phyloP scores from a whole-genome alignment of 2,113 vertebrate genomes.

The Urocitellus parryii region DNA sequence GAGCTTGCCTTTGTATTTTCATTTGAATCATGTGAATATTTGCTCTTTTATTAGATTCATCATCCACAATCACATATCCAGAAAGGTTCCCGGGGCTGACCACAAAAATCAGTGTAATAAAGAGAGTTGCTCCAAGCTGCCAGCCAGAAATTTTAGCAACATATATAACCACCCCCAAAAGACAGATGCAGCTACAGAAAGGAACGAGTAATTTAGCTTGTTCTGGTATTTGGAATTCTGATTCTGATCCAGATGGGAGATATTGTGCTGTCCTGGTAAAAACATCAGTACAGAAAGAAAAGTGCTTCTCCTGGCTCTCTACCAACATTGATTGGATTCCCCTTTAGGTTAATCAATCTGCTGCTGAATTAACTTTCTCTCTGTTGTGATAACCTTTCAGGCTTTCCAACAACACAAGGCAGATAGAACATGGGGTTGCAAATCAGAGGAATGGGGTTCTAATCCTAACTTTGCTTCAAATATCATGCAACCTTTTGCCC shows the following conservation, averaged over 20 bases:
- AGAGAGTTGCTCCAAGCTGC: neutral
- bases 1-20: neutral
- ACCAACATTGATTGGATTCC: conserved; percentile 55
- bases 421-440: neutral
- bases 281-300: conserved; percentile 45
- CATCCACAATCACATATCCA: neutral
- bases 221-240: conserved; percentile 61
- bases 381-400: conserved; percentile 45
- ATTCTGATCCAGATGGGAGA: conserved; percentile 60
- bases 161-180: conserved; percentile 23
- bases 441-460: conserved; percentile 27
- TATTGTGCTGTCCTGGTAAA: conserved; percentile 21
- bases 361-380: conserved; percentile 57
- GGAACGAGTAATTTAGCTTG: conserved; percentile 38
- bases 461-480: conserved; percentile 31
- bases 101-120: conserved; percentile 35
- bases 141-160: conserved; percentile 35
- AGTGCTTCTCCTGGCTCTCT: neutral
- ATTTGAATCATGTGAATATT: conserved; percentile 55
- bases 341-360: conserved; percentile 67
- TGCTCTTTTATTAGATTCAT: conserved; percentile 51
- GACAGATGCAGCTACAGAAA: conserved; percentile 19
- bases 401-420: neutral
- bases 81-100: conserved; percentile 31
- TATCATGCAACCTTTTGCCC: neutral